Evolutionary conservation across 2,113 vertebrate species (phyloP).

Genomic region (Crotalus tigris): DNA sequence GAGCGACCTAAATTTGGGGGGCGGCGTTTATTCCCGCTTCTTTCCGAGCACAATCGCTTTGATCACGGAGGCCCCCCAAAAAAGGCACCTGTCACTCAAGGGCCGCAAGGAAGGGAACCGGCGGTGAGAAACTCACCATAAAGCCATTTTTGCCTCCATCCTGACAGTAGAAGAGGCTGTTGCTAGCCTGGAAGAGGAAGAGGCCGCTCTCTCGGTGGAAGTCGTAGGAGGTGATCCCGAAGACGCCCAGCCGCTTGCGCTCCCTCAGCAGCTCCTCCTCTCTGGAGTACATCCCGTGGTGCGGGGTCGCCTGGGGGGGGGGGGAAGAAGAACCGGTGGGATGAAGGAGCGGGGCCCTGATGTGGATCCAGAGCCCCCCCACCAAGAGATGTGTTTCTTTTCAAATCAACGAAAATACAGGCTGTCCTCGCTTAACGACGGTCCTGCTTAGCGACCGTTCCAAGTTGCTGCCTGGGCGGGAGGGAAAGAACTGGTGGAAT

Average conservation of each 20-base stretch:
- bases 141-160: constrained; percentile 93
- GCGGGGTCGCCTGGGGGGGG: constrained; percentile 82
- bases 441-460: not conserved
- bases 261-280: constrained; percentile 94
- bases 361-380: not conserved
- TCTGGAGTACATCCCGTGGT: constrained; percentile 91
- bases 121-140: constrained; percentile 77
- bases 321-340: not conserved
- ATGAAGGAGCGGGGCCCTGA: not conserved
- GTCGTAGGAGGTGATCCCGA: constrained; percentile 96
- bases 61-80: too few relatives aligned
- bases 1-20: too few relatives aligned
- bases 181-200: constrained; percentile 98
- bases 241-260: constrained; percentile 90
- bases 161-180: constrained; percentile 94
- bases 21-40: too few relatives aligned
- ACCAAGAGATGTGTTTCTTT: not conserved
- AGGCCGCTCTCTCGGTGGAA: constrained; percentile 91
- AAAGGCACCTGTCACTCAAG: too few relatives aligned
- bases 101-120: not conserved
- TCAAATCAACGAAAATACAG: not conserved
- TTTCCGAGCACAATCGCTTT: too few relatives aligned
- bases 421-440: not conserved
- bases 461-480: constrained; percentile 76
- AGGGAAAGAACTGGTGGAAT: not conserved